These are phyloP conservation scores for Silvanus unidentatus DNA, from an alignment of 2,888 invertebrate species.

Conservation along the genomic window DNA sequence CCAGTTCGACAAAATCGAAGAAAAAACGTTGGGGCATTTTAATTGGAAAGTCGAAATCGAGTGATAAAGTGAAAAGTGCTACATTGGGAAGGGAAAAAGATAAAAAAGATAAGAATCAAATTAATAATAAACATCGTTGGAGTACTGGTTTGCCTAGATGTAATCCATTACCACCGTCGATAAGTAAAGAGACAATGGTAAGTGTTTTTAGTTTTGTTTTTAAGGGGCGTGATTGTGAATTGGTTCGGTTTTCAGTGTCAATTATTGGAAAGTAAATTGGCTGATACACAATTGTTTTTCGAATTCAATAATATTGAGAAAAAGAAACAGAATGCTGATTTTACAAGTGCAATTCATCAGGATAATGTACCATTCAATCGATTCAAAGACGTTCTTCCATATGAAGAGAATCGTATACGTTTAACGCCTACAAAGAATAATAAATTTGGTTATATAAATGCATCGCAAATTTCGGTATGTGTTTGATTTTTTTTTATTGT, in stretches of 20 bases:
- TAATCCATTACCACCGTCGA: constrained; percentile 67
- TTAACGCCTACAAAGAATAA: constrained; percentile 78
- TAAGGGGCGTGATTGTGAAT: neutral
- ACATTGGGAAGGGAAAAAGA: constrained; percentile 63
- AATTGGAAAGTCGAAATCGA: constrained; percentile 56
- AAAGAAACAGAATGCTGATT: constrained; percentile 64
- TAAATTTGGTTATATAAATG: constrained; percentile 86
- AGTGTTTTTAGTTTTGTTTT: constrained; percentile 33
- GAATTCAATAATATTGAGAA: constrained; percentile 83
- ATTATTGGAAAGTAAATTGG: constrained; percentile 61
- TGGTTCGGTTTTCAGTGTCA: constrained; percentile 51
- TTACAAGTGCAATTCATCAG: constrained; percentile 65
- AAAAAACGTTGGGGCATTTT: constrained; percentile 64
- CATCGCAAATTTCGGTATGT: constrained; percentile 78
- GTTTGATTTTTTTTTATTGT: constrained; percentile 1
- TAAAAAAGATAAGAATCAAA: constrained; percentile 48
- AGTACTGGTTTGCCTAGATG: constrained; percentile 65
- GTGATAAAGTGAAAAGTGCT: constrained; percentile 58
- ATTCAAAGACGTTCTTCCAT: constrained; percentile 74
- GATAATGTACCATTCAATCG: constrained; percentile 56
- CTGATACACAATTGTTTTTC: constrained; percentile 68
- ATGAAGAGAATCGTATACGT: constrained; percentile 82
- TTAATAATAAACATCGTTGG: constrained; percentile 60
- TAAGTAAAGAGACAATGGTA: constrained; percentile 76
- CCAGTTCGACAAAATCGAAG: constrained; percentile 41